These are phyloP conservation scores for Phrynocephalus vlangalii DNA, from an alignment of 2,797 vertebrate genomes.

Conservation along the genomic window DNA sequence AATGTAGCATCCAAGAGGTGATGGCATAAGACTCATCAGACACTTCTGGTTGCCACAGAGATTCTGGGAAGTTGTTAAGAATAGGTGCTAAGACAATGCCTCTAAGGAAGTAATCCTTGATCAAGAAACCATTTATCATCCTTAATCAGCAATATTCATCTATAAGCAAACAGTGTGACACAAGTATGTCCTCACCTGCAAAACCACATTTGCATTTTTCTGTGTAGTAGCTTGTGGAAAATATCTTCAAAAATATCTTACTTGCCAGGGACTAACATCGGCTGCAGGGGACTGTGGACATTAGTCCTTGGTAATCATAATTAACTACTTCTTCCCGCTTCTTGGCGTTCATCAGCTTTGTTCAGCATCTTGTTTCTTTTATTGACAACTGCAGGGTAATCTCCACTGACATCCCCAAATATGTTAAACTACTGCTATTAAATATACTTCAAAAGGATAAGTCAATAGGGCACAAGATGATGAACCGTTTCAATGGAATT, in stretches of 20 bases:
- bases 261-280: not conserved
- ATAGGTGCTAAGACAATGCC: not conserved
- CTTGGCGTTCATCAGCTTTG: not conserved
- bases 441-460: not conserved
- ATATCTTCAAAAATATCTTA: not conserved
- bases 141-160: not conserved
- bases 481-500: conserved; percentile 10
- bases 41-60: not conserved
- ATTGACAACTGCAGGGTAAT: not conserved
- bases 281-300: not conserved
- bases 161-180: not conserved
- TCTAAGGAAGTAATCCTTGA: not conserved
- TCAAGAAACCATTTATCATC: not conserved
- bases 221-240: not conserved
- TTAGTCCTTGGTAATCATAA: not conserved
- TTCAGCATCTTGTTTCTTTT: fast-evolving
- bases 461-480: conserved; percentile 12
- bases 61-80: not conserved
- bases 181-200: too few relatives aligned
- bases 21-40: not conserved
- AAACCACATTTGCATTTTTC: not conserved
- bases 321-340: conserved; percentile 1
- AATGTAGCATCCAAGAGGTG: not conserved
- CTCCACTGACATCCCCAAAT: not conserved
- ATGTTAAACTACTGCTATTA: not conserved